Evolutionary conservation across 2,888 invertebrate genomes (phyloP), one percentile per base, ranked within the genome.

Genomic region (Mesorhabditis spiculigera): DNA sequence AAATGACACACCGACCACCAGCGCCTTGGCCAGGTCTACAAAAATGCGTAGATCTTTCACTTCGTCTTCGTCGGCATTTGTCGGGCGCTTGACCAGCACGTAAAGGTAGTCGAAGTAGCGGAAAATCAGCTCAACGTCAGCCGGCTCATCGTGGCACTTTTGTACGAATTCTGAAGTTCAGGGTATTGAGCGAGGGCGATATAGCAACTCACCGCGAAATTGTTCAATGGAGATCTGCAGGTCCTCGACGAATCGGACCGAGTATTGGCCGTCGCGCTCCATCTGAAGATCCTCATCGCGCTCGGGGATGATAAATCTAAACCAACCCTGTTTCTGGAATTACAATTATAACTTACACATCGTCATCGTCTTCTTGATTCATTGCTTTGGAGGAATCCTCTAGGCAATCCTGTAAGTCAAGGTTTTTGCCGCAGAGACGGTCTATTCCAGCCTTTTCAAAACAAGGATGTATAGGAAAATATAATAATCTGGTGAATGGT

Each of bases 271-370:
- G 58, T 10, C 8, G 8, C 58, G 58, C 58, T 50, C 58, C 58
- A 50, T 50, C 8, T 13, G 58, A 10, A 50, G 58, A 50, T 50
- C 58, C 8, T 50, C 58, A n/a, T 50, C 58, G n/a, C 58, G 58
- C 8, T 50, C 58, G n/a, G 58, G 58, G n/a, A 50, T 50, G n/a
- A 50, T n/a, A 50, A 50, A 50, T n/a, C 58, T 50, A 50, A 50
- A 50, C 8, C 1, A 50, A 13, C 58, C 8, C 1, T 50, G 28
- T 28, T 28, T 28, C 28, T 28, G 28, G 28, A 28, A 28, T 28
- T 28, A 28, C 28, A 28, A 28, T 28, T 28, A 28, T 28, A 28
- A 28, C 28, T 28, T 28, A 28, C 28, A 28, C 28, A 28, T 28
- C 28, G 28, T 28, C 28, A 28, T 28, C 28, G 28, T 28, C 28